Percentiles rank a stretch among this genome's conserved stretches.
Conservation (phyloP, 2,888 invertebrate genomes). For the Drosophila cracens region DNA sequence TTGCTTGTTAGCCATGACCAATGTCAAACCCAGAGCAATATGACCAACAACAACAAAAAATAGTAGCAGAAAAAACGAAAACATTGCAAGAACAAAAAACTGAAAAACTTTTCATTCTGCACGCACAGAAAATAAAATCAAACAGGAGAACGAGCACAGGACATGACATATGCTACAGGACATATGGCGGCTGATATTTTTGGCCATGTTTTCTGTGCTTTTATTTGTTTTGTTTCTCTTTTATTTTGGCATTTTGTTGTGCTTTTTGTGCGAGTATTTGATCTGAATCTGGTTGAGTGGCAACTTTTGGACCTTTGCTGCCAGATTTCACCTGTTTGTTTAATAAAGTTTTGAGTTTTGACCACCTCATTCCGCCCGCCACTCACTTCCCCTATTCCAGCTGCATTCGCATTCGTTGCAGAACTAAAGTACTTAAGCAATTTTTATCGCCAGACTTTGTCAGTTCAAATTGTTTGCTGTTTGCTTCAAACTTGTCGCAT, state of each 20-base stretch:
- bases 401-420: constrained; percentile 38
- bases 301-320: constrained; percentile 43
- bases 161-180: constrained; percentile 54
- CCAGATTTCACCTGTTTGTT: constrained; percentile 70
- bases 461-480: constrained; percentile 77
- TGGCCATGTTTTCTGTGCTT: constrained; percentile 24
- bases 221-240: neutral
- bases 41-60: constrained; percentile 14
- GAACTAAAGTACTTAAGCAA: constrained; percentile 77
- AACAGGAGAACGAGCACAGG: constrained; percentile 27
- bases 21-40: constrained; percentile 38
- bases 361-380: neutral
- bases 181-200: constrained; percentile 52
- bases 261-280: constrained; percentile 18
- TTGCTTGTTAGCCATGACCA: constrained; percentile 47
- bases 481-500: constrained; percentile 64
- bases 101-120: constrained; percentile 48
- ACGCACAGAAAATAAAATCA: constrained; percentile 53
- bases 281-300: constrained; percentile 57
- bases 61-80: neutral
- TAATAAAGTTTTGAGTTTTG: constrained; percentile 63
- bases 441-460: constrained; percentile 78
- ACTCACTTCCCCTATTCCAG: constrained; percentile 1
- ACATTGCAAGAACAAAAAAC: neutral
- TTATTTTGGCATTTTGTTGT: constrained; percentile 15